A percentile compares a stretch with the other conserved stretches of the same genome.
phyloP scores from a whole-genome alignment of 53 echinoderm and acorn worm species.

The Patiria pectinifera region DNA sequence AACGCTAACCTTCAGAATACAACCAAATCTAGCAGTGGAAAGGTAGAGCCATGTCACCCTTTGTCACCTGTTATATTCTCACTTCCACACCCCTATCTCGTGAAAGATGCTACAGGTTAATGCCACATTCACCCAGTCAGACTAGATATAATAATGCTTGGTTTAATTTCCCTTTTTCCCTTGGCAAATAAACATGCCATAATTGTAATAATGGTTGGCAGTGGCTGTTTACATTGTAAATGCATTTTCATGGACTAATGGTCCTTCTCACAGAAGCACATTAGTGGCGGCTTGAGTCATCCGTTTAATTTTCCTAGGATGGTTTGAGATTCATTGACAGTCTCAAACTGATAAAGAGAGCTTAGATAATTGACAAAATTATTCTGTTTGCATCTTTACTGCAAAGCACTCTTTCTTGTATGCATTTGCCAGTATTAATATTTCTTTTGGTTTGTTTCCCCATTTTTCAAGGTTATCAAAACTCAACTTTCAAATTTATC shows the following conservation, averaged over 20 bases:
- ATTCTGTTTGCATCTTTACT: not conserved
- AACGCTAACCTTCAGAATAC: too few species aligned
- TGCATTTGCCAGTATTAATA: not conserved
- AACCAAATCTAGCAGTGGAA: too few species aligned
- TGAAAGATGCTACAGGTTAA: not conserved
- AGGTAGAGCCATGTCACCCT: not conserved
- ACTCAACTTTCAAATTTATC: too few species aligned
- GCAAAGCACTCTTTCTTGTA: not conserved
- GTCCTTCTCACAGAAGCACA: not conserved
- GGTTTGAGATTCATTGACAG: not conserved
- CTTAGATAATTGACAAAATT: not conserved
- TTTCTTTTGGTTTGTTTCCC: too few species aligned
- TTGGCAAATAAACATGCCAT: slow-evolving; percentile 23
- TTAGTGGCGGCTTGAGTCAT: slow-evolving; percentile 2
- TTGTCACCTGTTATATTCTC: not conserved
- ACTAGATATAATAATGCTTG: not conserved
- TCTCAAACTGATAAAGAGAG: not conserved
- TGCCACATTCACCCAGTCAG: not conserved
- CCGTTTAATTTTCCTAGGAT: slow-evolving; percentile 26
- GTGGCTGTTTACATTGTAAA: slow-evolving; percentile 40
- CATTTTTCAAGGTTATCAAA: too few species aligned
- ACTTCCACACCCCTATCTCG: not conserved
- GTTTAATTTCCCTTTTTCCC: slow-evolving; percentile 11
- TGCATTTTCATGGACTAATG: slow-evolving; percentile 37
- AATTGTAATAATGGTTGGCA: not conserved